Conservation (phyloP, 53 echinoderm and acorn worm genomes). For the Patiria pectinifera region DNA sequence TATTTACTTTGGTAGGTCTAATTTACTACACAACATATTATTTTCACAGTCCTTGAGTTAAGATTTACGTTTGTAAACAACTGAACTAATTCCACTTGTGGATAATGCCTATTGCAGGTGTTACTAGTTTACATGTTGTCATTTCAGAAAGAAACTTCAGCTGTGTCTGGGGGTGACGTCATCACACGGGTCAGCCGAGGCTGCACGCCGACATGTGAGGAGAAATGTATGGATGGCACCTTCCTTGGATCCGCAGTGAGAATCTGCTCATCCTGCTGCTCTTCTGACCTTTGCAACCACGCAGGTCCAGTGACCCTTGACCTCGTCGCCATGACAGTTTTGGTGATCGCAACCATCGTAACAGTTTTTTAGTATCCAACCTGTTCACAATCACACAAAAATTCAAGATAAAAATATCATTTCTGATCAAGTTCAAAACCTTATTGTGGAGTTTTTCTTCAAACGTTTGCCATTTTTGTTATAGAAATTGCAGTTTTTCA, state of each 20-base stretch:
- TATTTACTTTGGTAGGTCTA: too few relatives aligned
- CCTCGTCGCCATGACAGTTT: neutral
- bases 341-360: neutral
- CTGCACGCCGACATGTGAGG: neutral
- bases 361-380: neutral
- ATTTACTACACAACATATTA: too few relatives aligned
- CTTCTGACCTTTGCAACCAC: constrained; percentile 15
- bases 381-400: too few relatives aligned
- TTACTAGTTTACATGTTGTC: neutral
- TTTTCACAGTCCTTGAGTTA: too few relatives aligned
- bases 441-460: too few relatives aligned
- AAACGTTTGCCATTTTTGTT: too few relatives aligned
- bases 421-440: too few relatives aligned
- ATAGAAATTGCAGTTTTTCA: too few relatives aligned
- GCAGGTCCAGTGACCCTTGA: constrained; percentile 26
- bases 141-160: constrained; percentile 10
- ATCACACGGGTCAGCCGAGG: neutral
- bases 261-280: constrained; percentile 23
- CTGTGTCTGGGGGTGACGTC: constrained; percentile 4
- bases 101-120: too few relatives aligned
- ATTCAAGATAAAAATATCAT: too few relatives aligned
- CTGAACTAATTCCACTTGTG: too few relatives aligned
- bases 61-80: too few relatives aligned
- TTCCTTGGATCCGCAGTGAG: neutral
- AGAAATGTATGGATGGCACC: neutral